phyloP scores from a whole-genome alignment of 2,797 vertebrate species.

The Alauda arvensis region DNA sequence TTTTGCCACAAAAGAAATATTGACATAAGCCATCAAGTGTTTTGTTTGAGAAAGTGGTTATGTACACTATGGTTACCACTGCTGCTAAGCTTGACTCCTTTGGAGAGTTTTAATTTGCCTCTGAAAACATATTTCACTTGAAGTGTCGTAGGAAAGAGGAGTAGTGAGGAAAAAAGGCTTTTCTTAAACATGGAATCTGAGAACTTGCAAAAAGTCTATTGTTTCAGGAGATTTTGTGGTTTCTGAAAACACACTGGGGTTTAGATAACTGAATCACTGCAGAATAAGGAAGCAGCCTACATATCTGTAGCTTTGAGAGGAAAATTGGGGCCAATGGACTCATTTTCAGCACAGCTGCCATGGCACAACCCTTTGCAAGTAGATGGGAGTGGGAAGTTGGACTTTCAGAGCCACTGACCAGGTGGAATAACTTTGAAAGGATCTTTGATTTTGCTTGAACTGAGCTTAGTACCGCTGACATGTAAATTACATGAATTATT shows the following conservation, averaged over 20 bases:
- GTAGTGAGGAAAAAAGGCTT: neutral
- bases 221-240: neutral
- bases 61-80: neutral
- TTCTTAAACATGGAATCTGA: neutral
- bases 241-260: neutral
- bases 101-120: constrained; percentile 22
- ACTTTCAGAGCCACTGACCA: neutral
- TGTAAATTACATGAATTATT: neutral
- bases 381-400: neutral
- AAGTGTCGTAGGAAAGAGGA: neutral
- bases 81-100: neutral
- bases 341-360: neutral
- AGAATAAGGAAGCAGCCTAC: neutral
- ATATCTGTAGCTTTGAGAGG: neutral
- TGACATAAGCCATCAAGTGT: constrained; percentile 25
- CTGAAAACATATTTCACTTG: neutral
- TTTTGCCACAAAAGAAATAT: constrained; percentile 53
- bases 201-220: constrained; percentile 13
- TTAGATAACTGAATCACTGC: constrained; percentile 23
- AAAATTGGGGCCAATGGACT: neutral
- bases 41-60: constrained; percentile 15
- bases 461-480: neutral
- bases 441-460: neutral
- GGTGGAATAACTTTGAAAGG: neutral
- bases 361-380: neutral